These are phyloP conservation scores for Apodemia duryi DNA, from an alignment of 2,888 invertebrate genomes.

Conservation along the genomic window DNA sequence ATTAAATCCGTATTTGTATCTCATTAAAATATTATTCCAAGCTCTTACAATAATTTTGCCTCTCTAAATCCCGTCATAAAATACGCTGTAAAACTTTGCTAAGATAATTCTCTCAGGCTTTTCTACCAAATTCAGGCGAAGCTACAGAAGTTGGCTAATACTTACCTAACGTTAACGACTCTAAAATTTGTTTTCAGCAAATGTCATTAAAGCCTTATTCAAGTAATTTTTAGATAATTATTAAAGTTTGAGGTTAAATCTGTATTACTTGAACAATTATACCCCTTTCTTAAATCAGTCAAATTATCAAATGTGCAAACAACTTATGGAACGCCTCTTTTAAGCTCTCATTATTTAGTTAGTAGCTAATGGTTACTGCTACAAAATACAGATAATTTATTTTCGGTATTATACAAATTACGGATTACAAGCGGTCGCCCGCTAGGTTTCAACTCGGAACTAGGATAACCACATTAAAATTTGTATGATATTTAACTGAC, in stretches of 20 bases:
- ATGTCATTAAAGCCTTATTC: slow-evolving; percentile 1
- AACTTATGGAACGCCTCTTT: no score
- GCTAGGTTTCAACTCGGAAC: no score
- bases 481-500: no score
- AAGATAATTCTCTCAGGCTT: slow-evolving; percentile 13
- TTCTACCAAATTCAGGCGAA: slow-evolving; percentile 5
- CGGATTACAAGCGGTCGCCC: no score
- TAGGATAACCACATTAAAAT: no score
- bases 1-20: slow-evolving; percentile 6
- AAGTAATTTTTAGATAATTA: background rate
- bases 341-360: no score
- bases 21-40: slow-evolving; percentile 2
- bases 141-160: slow-evolving; percentile 6
- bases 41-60: slow-evolving; percentile 10
- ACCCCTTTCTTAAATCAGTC: no score
- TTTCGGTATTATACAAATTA: no score
- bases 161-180: slow-evolving; percentile 8
- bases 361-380: no score
- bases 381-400: no score
- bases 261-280: background rate
- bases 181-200: slow-evolving; percentile 1
- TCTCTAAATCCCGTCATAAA: slow-evolving; percentile 8
- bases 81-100: slow-evolving; percentile 11
- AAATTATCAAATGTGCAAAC: no score
- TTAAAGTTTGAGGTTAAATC: background rate